These are phyloP conservation scores for Temnopleurus reevesii DNA, from an alignment of 53 echinoderm and acorn worm species.

Conservation along the genomic window DNA sequence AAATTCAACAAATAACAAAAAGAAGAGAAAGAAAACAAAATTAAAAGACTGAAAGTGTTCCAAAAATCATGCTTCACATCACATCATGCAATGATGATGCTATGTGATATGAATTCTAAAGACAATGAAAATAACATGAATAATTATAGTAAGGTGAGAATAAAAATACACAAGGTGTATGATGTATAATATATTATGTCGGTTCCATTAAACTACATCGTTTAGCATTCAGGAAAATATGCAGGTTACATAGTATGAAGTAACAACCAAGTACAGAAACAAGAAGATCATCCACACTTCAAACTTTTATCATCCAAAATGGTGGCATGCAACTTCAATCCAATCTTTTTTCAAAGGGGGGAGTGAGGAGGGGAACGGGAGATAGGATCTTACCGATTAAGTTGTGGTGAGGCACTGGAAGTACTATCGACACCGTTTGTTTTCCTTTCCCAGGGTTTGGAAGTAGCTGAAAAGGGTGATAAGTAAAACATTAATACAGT, in stretches of 20 bases:
- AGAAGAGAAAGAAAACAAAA: too few relatives aligned
- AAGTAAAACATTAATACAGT: background rate
- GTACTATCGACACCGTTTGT: constrained; percentile 54
- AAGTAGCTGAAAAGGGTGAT: constrained; percentile 10
- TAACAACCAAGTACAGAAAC: background rate
- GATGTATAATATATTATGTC: background rate
- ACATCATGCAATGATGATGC: constrained; percentile 37
- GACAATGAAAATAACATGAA: background rate
- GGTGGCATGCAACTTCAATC: background rate
- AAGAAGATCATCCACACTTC: background rate
- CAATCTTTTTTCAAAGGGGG: background rate
- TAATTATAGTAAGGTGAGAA: background rate
- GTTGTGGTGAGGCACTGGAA: constrained; percentile 61
- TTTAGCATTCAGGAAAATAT: background rate
- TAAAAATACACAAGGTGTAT: background rate
- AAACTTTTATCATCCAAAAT: background rate
- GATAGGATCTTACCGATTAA: constrained; percentile 29
- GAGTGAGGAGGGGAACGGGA: background rate
- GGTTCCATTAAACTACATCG: background rate
- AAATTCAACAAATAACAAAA: too few relatives aligned
- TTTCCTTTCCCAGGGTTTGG: constrained; percentile 44
- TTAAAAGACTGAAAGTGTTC: background rate
- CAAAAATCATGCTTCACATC: constrained; percentile 7
- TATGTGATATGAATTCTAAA: background rate
- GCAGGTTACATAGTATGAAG: background rate